These are phyloP conservation scores for Phalacrocorax pelagicus DNA, from an alignment of 2,113 vertebrate genomes.

Conservation along the genomic window DNA sequence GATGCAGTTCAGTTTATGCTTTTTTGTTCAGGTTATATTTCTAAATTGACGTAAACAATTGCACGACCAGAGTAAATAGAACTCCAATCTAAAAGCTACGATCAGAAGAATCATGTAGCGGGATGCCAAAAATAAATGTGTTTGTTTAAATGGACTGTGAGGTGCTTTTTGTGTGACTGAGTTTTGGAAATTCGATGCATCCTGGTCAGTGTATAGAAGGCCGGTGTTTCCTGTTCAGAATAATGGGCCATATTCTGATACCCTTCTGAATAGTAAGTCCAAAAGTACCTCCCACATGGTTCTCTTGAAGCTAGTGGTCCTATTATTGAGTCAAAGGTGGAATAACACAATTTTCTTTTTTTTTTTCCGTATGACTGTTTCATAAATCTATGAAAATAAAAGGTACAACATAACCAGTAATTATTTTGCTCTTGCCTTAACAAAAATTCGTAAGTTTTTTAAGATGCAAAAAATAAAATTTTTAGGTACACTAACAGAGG, in stretches of 20 bases:
- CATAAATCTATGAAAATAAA: background rate
- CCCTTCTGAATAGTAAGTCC: background rate
- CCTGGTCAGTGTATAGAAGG: background rate
- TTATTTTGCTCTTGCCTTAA: background rate
- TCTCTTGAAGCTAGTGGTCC: background rate
- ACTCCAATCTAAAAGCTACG: background rate
- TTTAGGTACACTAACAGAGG: background rate
- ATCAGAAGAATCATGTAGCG: background rate
- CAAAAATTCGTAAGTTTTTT: background rate
- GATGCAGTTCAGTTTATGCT: background rate
- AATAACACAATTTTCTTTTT: background rate
- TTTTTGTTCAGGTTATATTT: constrained; percentile 14
- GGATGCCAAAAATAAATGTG: background rate
- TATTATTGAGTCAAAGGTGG: background rate
- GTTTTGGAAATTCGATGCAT: background rate
- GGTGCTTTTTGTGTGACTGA: background rate
- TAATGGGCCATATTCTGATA: background rate
- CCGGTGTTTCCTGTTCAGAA: background rate
- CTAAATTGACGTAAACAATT: background rate
- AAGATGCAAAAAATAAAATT: background rate
- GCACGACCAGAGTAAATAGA: background rate
- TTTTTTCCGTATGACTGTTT: background rate
- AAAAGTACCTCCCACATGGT: background rate
- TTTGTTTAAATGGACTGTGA: background rate
- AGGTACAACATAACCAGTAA: background rate